Percentiles rank a stretch among this genome's conserved stretches.
Evolutionary conservation across 2,113 vertebrate genomes (phyloP).

Genomic region (Colinus virginianus): DNA sequence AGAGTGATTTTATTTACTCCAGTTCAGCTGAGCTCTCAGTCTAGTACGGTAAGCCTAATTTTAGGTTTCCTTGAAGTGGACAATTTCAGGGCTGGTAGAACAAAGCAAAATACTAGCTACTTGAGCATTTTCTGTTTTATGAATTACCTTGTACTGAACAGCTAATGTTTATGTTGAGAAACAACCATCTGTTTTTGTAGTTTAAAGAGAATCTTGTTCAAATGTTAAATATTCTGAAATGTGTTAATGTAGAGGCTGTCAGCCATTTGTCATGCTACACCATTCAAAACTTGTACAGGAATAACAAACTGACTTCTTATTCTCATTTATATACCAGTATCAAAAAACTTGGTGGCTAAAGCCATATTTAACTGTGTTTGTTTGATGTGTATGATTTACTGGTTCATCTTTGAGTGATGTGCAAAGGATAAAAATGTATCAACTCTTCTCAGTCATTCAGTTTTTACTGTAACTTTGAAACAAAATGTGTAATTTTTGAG

Average conservation of each 20-base stretch:
- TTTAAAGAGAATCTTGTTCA: constrained; percentile 44
- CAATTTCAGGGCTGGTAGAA: constrained; percentile 21
- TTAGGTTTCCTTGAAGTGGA: not conserved
- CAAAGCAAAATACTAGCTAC: constrained; percentile 16
- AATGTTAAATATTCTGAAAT: constrained; percentile 40
- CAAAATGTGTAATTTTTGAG: not conserved
- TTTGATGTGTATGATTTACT: not conserved
- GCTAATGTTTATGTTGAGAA: constrained; percentile 55
- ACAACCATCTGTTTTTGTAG: constrained; percentile 55
- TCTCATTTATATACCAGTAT: not conserved
- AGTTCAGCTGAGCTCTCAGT: not conserved
- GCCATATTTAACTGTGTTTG: not conserved
- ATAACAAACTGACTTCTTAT: not conserved
- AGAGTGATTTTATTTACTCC: not conserved
- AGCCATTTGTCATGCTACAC: constrained; percentile 11
- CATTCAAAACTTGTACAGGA: constrained; percentile 10
- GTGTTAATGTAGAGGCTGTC: constrained; percentile 28
- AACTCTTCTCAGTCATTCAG: not conserved
- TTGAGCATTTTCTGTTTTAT: constrained; percentile 42
- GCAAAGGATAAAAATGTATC: not conserved
- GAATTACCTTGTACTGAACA: constrained; percentile 65
- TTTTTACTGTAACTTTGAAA: not conserved
- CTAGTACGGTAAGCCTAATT: not conserved
- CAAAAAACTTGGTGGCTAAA: not conserved
- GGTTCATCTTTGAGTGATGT: not conserved